Percentiles rank a stretch among this genome's conserved stretches.
These are phyloP conservation scores for Oasisia sp. DNA, from an alignment of 2,888 invertebrate species.

Conservation along the genomic window DNA sequence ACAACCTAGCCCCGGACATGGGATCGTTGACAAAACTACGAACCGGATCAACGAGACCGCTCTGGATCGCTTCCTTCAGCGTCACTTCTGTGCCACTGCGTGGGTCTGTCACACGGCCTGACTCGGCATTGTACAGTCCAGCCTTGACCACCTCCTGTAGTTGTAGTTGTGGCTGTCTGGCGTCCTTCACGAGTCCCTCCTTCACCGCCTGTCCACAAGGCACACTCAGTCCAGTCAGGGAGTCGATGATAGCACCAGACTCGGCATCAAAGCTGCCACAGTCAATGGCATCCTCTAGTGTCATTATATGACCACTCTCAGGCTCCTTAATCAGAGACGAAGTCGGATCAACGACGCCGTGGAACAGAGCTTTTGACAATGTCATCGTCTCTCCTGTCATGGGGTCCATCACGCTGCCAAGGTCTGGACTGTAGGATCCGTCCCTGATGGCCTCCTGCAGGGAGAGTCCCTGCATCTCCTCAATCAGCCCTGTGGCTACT, in stretches of 20 bases:
- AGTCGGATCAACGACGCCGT: constrained; percentile 80
- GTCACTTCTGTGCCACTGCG: constrained; percentile 64
- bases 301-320: constrained; percentile 32
- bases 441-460: constrained; percentile 60
- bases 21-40: constrained; percentile 27
- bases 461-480: constrained; percentile 40
- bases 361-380: constrained; percentile 73
- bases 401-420: constrained; percentile 58
- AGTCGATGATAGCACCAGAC: constrained; percentile 45
- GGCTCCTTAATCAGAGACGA: constrained; percentile 29
- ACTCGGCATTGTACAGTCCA: constrained; percentile 58
- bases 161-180: constrained; percentile 41
- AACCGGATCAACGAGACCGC: constrained; percentile 78
- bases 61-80: constrained; percentile 57
- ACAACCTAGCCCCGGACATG: constrained; percentile 26
- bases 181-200: constrained; percentile 54
- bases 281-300: constrained; percentile 37
- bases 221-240: constrained; percentile 49
- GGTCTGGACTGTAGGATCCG: constrained; percentile 64
- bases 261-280: constrained; percentile 24
- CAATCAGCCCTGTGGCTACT: constrained; percentile 30
- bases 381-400: constrained; percentile 77
- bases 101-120: constrained; percentile 86
- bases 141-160: constrained; percentile 33
- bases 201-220: constrained; percentile 51